Percentiles rank a stretch among this genome's conserved stretches.
Conservation (phyloP, 1,140 invertebrate species). For the Lasioglossum baleicum region DNA sequence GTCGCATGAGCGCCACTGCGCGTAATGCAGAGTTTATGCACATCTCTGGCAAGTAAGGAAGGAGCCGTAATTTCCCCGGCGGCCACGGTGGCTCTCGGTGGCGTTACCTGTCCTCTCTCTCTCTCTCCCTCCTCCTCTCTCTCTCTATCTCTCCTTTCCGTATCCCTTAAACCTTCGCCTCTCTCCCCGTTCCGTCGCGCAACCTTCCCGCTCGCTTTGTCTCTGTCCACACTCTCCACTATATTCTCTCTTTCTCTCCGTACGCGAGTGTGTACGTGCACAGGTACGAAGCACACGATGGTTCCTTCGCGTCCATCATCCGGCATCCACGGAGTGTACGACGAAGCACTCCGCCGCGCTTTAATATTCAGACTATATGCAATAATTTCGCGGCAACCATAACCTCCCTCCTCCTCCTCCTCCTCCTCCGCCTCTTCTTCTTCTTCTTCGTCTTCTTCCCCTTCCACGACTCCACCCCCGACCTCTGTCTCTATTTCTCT, state of each 20-base stretch:
- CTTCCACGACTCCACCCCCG: neutral
- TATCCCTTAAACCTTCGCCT: conserved; percentile 48
- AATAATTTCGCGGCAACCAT: conserved; percentile 78
- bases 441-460: neutral
- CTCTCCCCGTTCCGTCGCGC: conserved; percentile 12
- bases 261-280: neutral
- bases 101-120: conserved; percentile 72
- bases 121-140: conserved; percentile 7
- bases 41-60: conserved; percentile 75
- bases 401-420: conserved; percentile 56
- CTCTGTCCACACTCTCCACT: conserved; percentile 26
- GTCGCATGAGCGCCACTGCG: conserved; percentile 68
- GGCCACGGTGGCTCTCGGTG: conserved; percentile 73
- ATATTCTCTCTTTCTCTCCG: neutral
- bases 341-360: conserved; percentile 74
- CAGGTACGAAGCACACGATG: conserved; percentile 26
- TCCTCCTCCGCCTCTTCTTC: conserved; percentile 12
- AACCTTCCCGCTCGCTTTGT: conserved; percentile 16
- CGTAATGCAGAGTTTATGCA: conserved; percentile 78
- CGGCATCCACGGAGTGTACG: conserved; percentile 56
- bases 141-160: conserved; percentile 20
- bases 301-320: conserved; percentile 55
- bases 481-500: neutral
- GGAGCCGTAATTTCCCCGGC: conserved; percentile 78
- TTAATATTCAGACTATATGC: conserved; percentile 81